Base-by-base conservation (phyloP, 2,888 invertebrate genomes). In the Lepidochrysops patricia region DNA sequence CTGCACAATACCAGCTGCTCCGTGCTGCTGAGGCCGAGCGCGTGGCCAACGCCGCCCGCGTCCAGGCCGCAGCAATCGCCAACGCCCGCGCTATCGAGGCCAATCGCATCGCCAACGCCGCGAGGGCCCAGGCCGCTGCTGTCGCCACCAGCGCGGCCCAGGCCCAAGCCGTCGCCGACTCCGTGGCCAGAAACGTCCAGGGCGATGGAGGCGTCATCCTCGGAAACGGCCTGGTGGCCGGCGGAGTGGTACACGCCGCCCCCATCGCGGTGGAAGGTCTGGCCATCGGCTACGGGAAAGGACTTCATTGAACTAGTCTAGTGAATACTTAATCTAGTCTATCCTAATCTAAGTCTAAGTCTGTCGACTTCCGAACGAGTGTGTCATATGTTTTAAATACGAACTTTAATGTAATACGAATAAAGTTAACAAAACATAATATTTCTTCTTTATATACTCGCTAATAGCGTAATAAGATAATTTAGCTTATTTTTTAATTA, bases 61-160 rank as follows among this genome's bases (percentile, higher is more conserved):
- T 81, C 9, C 86, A 87, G 61, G 88, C 87, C 27, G 75, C 85
- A 58, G 83, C 84, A 4, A 84, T 86, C 66, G 82, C 85, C n/a
- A 87, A 88, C 70, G 75, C 84, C 12, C 82, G 88, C 25, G 82
- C 86, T 2, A 76, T 84, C 1, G 88, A 88, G 65, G 88, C 88
- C 0, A 76, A 85, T 4, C 83, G 86, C 43, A 87, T 88, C 57
- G 86, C 88, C 4, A 84, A 86, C 64, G 76, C 79, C 1, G 80
- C 79, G 0, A 69, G 80, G 57, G 75, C 79, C 1, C 80, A 80
- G 61, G 83, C 83, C 5, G 79, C 79, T 6, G 79, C 81, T 0
- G 84, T 84, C 0, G 78, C 79, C 12, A 66, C 70, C 3, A 81
- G 77, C 63, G 84, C 84, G 1, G 82, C 82, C 2, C 82, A 82